These are phyloP conservation scores for Xenentodon cancila DNA, from an alignment of 2,797 vertebrate species.

Conservation along the genomic window DNA sequence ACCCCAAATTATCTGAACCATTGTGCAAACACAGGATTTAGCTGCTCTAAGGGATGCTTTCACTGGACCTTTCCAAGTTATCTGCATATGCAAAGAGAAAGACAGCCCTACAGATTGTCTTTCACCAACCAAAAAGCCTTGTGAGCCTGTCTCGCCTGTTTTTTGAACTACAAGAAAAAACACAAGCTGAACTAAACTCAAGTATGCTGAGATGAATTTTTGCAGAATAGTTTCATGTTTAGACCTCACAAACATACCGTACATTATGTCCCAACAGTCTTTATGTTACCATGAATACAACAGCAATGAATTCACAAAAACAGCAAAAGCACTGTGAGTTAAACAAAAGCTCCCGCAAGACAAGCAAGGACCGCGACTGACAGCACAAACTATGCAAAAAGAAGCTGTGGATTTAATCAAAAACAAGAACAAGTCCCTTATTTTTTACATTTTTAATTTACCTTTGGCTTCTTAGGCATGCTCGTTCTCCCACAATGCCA, in stretches of 20 bases:
- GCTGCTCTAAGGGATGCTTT: slow-evolving; percentile 13
- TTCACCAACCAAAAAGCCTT: slow-evolving; percentile 37
- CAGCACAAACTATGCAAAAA: slow-evolving; percentile 15
- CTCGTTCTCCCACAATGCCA: slow-evolving; percentile 63
- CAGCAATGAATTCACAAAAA: slow-evolving; percentile 7
- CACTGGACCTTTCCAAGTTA: slow-evolving; percentile 4
- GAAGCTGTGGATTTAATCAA: slow-evolving; percentile 35
- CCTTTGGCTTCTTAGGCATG: slow-evolving; percentile 81
- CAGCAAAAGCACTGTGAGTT: slow-evolving; percentile 10
- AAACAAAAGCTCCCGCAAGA: slow-evolving; percentile 21
- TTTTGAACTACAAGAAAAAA: slow-evolving; percentile 15
- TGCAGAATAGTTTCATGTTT: slow-evolving; percentile 21
- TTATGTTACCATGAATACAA: slow-evolving; percentile 23
- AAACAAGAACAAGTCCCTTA: slow-evolving; percentile 36
- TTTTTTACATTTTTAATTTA: slow-evolving; percentile 54
- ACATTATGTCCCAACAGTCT: slow-evolving; percentile 7
- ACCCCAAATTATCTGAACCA: slow-evolving; percentile 10
- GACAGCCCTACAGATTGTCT: slow-evolving; percentile 61
- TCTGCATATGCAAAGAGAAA: slow-evolving; percentile 42
- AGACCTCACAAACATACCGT: slow-evolving; percentile 16
- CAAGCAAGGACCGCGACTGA: slow-evolving; percentile 3
- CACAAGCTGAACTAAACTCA: slow-evolving; percentile 22
- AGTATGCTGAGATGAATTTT: slow-evolving; percentile 7
- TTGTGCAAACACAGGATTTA: slow-evolving; percentile 30
- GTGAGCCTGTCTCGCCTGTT: neutral